These are phyloP conservation scores for Palaemon carinicauda DNA, from an alignment of 1,140 invertebrate species.

Conservation along the genomic window DNA sequence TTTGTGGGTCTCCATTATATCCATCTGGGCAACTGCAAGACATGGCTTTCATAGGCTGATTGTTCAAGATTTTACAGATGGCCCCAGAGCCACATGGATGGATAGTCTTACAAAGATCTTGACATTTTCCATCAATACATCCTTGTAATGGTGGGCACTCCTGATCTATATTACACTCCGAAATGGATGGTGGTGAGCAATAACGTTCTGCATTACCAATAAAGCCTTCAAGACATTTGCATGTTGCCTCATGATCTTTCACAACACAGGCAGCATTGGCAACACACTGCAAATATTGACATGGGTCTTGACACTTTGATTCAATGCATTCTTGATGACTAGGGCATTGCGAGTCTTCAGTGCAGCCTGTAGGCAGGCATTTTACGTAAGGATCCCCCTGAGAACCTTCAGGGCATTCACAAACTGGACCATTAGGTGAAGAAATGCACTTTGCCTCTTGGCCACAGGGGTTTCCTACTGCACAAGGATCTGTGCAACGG, in stretches of 20 bases:
- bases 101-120: slow-evolving; percentile 62
- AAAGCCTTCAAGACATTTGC: slow-evolving; percentile 62
- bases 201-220: slow-evolving; percentile 71
- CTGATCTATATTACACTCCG: slow-evolving; percentile 61
- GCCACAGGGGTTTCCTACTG: slow-evolving; percentile 73
- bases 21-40: slow-evolving; percentile 85
- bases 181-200: slow-evolving; percentile 73
- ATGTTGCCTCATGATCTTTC: slow-evolving; percentile 61
- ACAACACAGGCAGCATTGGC: slow-evolving; percentile 61
- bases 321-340: slow-evolving; percentile 61
- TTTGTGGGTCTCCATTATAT: slow-evolving; percentile 72
- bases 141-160: slow-evolving; percentile 63
- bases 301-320: slow-evolving; percentile 62
- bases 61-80: slow-evolving; percentile 77
- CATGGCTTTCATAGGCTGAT: slow-evolving; percentile 84
- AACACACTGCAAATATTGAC: slow-evolving; percentile 64
- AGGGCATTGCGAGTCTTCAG: slow-evolving; percentile 61
- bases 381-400: slow-evolving; percentile 76
- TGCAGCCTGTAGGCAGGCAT: slow-evolving; percentile 56
- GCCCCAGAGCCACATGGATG: slow-evolving; percentile 62
- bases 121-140: slow-evolving; percentile 62
- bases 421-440: slow-evolving; percentile 75
- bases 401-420: slow-evolving; percentile 79
- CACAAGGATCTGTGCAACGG: slow-evolving; percentile 63
- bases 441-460: slow-evolving; percentile 80